These are phyloP conservation scores for Germaria angustata DNA, from an alignment of 2,888 invertebrate species.

Conservation along the genomic window DNA sequence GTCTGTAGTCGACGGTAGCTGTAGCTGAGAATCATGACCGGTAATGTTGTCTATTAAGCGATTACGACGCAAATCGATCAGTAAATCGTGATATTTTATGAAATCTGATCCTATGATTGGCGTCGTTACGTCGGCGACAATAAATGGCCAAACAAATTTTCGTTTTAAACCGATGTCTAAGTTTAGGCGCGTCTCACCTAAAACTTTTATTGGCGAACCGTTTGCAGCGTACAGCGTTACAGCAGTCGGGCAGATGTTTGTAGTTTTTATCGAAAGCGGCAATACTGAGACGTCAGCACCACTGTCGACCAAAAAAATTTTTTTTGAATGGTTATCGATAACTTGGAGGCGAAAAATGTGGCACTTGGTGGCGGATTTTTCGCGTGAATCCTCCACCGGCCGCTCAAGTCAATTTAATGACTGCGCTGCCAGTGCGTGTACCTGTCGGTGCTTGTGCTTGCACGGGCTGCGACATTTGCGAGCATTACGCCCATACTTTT, in stretches of 20 bases:
- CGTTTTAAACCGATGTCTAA: too few relatives aligned
- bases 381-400: too few relatives aligned
- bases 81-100: constrained; percentile 5
- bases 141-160: too few relatives aligned
- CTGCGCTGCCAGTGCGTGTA: not conserved
- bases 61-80: constrained; percentile 10
- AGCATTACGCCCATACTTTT: constrained; percentile 9
- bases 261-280: not conserved
- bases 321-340: too few relatives aligned
- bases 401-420: too few relatives aligned
- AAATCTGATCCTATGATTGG: constrained; percentile 15
- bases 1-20: not conserved
- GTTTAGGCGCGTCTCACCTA: too few relatives aligned
- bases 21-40: not conserved
- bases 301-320: too few relatives aligned
- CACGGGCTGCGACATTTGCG: constrained; percentile 27
- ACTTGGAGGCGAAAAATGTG: too few relatives aligned
- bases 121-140: constrained; percentile 1
- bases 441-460: not conserved
- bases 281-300: not conserved
- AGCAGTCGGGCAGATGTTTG: not conserved
- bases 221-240: too few relatives aligned
- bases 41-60: not conserved
- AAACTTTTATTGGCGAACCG: too few relatives aligned
- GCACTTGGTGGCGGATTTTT: too few relatives aligned